These are phyloP conservation scores for Clinocottus analis DNA, from an alignment of 2,113 vertebrate species.

Conservation along the genomic window DNA sequence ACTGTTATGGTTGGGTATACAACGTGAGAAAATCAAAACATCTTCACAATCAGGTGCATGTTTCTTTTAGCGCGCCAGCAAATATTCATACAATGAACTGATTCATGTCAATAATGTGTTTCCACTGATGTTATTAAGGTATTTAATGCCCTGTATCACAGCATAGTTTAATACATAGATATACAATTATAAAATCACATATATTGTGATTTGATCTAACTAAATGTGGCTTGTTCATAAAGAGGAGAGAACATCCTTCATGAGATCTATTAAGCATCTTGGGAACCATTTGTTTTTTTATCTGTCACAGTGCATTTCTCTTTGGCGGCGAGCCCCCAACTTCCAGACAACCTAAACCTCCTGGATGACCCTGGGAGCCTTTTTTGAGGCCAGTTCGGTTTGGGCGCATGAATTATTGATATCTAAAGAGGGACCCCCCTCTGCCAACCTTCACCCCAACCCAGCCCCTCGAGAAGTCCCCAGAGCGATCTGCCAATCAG, in stretches of 20 bases:
- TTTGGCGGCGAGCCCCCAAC: conserved; percentile 10
- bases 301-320: not conserved
- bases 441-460: conserved; percentile 46
- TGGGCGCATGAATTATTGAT: conserved; percentile 82
- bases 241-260: not conserved
- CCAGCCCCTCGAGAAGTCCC: conserved; percentile 70
- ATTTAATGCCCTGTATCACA: not conserved
- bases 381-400: conserved; percentile 44
- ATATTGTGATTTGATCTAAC: not conserved
- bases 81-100: not conserved
- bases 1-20: not conserved
- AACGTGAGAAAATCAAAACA: not conserved
- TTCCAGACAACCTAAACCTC: conserved; percentile 60
- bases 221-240: not conserved
- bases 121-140: not conserved
- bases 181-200: not conserved
- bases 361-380: conserved; percentile 48
- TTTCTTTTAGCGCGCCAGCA: not conserved
- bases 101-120: not conserved
- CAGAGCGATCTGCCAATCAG: conserved; percentile 79
- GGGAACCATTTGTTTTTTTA: not conserved
- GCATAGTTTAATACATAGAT: not conserved
- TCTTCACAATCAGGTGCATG: not conserved
- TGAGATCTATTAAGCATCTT: not conserved
- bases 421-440: conserved; percentile 83